Conservation (phyloP, 2,113 vertebrate species). For the Boulengeromyrus knoepffleri region DNA sequence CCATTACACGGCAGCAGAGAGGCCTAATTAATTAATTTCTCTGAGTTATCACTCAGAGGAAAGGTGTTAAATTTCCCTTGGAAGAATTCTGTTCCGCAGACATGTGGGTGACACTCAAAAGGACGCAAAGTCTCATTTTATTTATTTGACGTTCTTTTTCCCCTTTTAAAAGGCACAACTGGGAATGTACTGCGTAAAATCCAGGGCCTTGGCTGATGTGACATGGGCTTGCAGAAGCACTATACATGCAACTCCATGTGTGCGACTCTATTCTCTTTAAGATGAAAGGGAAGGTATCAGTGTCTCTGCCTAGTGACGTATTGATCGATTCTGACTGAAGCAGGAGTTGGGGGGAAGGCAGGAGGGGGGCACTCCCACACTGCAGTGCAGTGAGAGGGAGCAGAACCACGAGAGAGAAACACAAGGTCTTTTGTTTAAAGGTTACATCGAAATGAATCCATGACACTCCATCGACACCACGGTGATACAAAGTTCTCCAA, state of each 20-base stretch:
- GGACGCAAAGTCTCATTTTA: neutral
- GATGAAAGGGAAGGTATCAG: neutral
- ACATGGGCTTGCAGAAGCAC: neutral
- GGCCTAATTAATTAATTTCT: constrained; percentile 31
- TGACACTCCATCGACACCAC: constrained; percentile 10
- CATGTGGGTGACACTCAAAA: neutral
- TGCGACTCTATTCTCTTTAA: neutral
- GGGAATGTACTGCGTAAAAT: neutral
- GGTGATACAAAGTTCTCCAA: constrained; percentile 11
- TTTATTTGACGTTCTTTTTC: neutral
- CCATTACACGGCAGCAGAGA: neutral
- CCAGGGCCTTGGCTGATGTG: neutral
- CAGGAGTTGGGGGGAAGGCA: neutral
- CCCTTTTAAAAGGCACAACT: neutral
- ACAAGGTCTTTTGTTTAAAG: constrained; percentile 22
- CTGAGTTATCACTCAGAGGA: constrained; percentile 18
- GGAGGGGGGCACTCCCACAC: neutral
- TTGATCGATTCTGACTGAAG: constrained; percentile 19
- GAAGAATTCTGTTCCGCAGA: neutral
- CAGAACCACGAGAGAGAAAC: neutral
- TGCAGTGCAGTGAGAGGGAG: constrained; percentile 1
- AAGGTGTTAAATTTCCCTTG: constrained; percentile 13
- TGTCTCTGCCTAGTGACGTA: constrained; percentile 8
- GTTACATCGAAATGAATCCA: constrained; percentile 15
- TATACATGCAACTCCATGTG: neutral